Base-by-base conservation (phyloP, 1,140 invertebrate species). In the Drosophila varians region DNA sequence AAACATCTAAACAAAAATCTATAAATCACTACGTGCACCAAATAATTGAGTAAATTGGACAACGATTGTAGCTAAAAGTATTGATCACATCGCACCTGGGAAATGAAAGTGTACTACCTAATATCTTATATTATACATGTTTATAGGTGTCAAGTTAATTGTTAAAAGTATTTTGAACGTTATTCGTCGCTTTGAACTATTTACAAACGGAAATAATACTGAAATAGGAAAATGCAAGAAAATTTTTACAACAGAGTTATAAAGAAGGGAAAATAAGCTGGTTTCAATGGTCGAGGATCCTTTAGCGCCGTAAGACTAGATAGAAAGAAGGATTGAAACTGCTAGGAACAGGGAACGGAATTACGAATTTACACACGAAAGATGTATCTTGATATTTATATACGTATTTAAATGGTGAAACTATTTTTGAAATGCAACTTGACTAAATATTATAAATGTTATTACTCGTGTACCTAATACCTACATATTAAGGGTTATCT, bases 351-450 rank as follows among this genome's bases (percentile, higher is more conserved):
- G 69, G 26, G 42, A 61, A 61, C 23, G 79, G 45, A 61, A 57
- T 56, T 71, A 83, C 78, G 79, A 83, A 83, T 83, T 83, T 83
- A 83, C 71, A 71, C 8, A 53, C 28, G 71, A 51, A 23, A 23
- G 42, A 57, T 75, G 45, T 60, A 69, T 74, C 40, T 77, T 77
- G 36, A 25, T 61, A 71, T 57, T 73, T 76, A 66, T 66, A 48
- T 55, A 72, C 48, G 56, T 53, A 54, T 42, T 16, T 38, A 19
- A 49, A 43, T 26, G 34, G 49, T 23, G 18, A 62, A 56, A 51
- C 14, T 72, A 64, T 64, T 69, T 61, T 55, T 68, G 36, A 69
- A 75, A 69, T 43, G 14, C 16, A 53, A 53, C 43, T 54, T 68
- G 43, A 49, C 28, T n/a, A 1, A 23, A 12, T 4, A 61, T 47